Evolutionary conservation across 2,113 vertebrate species (phyloP), one percentile per base, ranked within the genome.

Genomic region (Halichoeres trimaculatus): DNA sequence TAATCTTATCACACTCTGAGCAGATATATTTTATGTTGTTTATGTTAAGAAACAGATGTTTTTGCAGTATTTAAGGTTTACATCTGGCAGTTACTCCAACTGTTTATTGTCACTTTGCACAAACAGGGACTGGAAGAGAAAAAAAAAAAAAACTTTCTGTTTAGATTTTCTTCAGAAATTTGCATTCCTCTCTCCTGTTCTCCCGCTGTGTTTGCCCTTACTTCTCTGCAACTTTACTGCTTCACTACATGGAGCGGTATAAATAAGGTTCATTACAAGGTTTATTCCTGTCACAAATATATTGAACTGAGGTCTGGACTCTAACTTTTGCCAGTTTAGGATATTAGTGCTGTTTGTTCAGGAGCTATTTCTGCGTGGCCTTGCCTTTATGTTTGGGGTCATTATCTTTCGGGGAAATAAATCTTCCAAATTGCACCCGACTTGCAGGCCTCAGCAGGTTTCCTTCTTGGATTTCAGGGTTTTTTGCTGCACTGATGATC

Each of bases 401-500:
- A 9, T 51, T 17, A 13, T 52, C 16, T 41, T n/a, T 45, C 9
- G 13, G 36, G 7, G 61, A 20, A 62, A 61, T 55, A 62, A 35
- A 73, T 68, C 63, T 59, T 64, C 43, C 16, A 51, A 52, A 58
- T 35, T 5, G 5, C 10, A 50, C 20, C 5, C 51, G 19, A 22
- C 9, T 40, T 19, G 50, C 57, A 48, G 57, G n/a, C 26, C 22
- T 26, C 38, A 35, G 45, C 16, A 10, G 24, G 9, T 41, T 45
- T 35, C 16, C 30, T 7, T 60, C 2, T 7, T 23, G 41, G n/a
- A 50, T 5, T 47, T 62, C 9, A 34, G 16, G 17, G 17, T 17
- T 17, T 45, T 45, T 19, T 47, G 41, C 10, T 24, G 43, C 54
- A 38, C 58, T 69, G 55, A 22, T 23, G 23, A 50, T 40, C 13